Conservation (phyloP, 2,113 vertebrate genomes). For the Numida meleagris region DNA sequence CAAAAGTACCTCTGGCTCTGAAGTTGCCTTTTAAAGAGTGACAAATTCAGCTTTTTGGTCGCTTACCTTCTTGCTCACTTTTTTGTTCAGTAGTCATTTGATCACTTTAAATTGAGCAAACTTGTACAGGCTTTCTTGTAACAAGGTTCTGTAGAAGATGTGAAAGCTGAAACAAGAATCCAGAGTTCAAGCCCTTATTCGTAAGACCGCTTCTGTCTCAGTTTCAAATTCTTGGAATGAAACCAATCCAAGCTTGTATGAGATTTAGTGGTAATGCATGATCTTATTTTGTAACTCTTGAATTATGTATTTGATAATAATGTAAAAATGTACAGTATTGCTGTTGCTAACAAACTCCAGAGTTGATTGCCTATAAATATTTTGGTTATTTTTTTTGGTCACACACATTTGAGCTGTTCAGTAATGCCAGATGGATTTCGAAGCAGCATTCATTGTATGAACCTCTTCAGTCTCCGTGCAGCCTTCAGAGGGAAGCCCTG, state of each 20-base stretch:
- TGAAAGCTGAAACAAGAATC: conserved; percentile 52
- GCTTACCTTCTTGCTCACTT: not conserved
- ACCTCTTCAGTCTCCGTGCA: conserved; percentile 75
- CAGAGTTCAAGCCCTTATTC: not conserved
- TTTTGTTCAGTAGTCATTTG: conserved; percentile 62
- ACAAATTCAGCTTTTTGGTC: not conserved
- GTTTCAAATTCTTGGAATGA: conserved; percentile 60
- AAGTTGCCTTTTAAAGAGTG: not conserved
- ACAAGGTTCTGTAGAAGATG: conserved; percentile 14
- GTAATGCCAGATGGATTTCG: conserved; percentile 62
- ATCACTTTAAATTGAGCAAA: conserved; percentile 48
- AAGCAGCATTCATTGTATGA: conserved; percentile 57
- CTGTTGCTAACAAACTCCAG: conserved; percentile 76
- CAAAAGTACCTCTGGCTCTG: not conserved
- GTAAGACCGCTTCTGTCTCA: conserved; percentile 52
- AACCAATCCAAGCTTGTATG: conserved; percentile 70
- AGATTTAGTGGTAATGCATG: conserved; percentile 82
- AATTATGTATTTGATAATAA: conserved; percentile 78
- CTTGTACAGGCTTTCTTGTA: conserved; percentile 58
- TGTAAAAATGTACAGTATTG: conserved; percentile 86
- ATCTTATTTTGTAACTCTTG: conserved; percentile 76
- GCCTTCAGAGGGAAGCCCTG: conserved; percentile 49
- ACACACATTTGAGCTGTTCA: conserved; percentile 65
- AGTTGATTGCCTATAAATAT: conserved; percentile 78
- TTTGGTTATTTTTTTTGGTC: conserved; percentile 71